phyloP scores from a whole-genome alignment of 2,888 invertebrate species.

The Epinotia ramella region DNA sequence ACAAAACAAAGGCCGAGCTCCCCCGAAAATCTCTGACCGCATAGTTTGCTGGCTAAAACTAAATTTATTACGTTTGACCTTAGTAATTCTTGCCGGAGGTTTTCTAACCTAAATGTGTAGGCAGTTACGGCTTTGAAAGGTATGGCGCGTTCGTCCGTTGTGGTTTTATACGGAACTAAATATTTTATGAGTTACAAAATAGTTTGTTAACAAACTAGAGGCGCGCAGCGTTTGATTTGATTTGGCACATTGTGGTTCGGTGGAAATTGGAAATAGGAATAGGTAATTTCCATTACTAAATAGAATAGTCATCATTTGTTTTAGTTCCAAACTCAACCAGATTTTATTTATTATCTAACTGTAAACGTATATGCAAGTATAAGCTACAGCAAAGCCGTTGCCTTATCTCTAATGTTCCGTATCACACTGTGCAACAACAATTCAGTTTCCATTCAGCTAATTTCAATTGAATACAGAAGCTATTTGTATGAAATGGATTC shows the following conservation, averaged over 20 bases:
- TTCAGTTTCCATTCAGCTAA: conserved; percentile 35
- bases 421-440: conserved; percentile 19
- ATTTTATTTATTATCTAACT: not conserved
- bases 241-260: conserved; percentile 46
- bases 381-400: not conserved
- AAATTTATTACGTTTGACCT: conserved; percentile 85
- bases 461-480: conserved; percentile 23
- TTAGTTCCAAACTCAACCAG: not conserved
- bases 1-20: conserved; percentile 79
- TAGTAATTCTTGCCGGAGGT: conserved; percentile 81
- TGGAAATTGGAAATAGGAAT: conserved; percentile 30
- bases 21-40: conserved; percentile 80
- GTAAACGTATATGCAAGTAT: not conserved
- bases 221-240: conserved; percentile 59
- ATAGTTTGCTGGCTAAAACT: conserved; percentile 81
- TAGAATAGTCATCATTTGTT: not conserved
- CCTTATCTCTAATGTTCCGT: conserved; percentile 12
- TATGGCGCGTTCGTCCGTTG: conserved; percentile 69
- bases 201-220: conserved; percentile 67
- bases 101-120: conserved; percentile 78
- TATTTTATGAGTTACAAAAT: conserved; percentile 82
- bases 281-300: not conserved
- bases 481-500: conserved; percentile 33
- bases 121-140: conserved; percentile 78
- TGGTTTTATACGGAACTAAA: conserved; percentile 79